These are phyloP conservation scores for Formica selysi DNA, from an alignment of 1,140 invertebrate species.

Conservation along the genomic window DNA sequence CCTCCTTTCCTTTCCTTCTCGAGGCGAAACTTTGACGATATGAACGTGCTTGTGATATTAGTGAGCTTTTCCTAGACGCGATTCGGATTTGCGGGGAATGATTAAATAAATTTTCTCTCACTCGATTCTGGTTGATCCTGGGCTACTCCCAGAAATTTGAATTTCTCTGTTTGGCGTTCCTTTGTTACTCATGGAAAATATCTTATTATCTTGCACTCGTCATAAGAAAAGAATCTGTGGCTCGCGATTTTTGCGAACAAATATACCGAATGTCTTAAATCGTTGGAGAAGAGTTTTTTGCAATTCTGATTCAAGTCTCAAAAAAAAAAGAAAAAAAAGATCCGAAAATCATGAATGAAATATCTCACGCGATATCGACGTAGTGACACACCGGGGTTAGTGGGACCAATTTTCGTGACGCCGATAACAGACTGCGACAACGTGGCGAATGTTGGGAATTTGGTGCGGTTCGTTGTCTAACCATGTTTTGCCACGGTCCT, in stretches of 20 bases:
- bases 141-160: background rate
- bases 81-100: conserved; percentile 40
- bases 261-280: background rate
- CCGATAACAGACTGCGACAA: conserved; percentile 43
- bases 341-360: too few relatives aligned
- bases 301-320: background rate
- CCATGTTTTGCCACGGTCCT: conserved; percentile 25
- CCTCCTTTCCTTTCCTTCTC: background rate
- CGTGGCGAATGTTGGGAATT: conserved; percentile 30
- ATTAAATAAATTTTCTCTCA: conserved; percentile 55
- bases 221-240: background rate
- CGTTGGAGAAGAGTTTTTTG: background rate
- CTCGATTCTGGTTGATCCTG: background rate
- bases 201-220: background rate
- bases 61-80: conserved; percentile 21
- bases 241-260: too few relatives aligned
- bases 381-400: background rate
- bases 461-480: conserved; percentile 50
- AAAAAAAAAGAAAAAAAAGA: background rate
- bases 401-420: conserved; percentile 8
- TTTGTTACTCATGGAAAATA: background rate
- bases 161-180: background rate
- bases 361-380: background rate
- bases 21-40: conserved; percentile 37
- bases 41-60: background rate